A percentile compares a stretch with the other conserved stretches of the same genome.
Conservation (phyloP, 2,797 vertebrate species). For the Anguilla marmorata region DNA sequence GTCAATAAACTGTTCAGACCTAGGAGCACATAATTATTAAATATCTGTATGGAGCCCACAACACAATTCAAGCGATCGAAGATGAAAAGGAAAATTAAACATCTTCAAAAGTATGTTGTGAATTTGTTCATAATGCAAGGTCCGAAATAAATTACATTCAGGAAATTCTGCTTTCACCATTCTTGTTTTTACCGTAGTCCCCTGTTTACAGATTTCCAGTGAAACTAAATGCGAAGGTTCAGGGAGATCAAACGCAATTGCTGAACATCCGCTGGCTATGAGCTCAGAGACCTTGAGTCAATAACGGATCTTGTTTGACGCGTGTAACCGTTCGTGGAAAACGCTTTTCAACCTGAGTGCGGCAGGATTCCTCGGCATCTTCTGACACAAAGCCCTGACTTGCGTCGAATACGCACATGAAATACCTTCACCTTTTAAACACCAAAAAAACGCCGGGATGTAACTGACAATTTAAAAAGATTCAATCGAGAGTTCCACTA, state of each 20-base stretch:
- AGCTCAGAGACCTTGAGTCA: neutral
- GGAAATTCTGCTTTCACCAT: neutral
- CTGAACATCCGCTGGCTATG: neutral
- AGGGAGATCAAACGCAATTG: neutral
- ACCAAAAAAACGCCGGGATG: neutral
- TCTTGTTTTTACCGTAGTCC: constrained; percentile 4
- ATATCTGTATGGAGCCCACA: constrained; percentile 13
- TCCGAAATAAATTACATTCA: neutral
- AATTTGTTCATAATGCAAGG: neutral
- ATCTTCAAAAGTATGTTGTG: neutral
- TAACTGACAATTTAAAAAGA: neutral
- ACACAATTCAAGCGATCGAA: constrained; percentile 15
- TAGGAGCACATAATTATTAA: constrained; percentile 27
- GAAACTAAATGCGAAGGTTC: neutral
- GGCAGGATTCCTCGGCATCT: neutral
- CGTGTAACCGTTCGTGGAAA: neutral
- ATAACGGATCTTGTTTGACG: neutral
- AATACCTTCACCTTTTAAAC: neutral
- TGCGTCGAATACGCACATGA: too few relatives aligned
- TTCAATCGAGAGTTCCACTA: neutral
- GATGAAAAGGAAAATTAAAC: neutral
- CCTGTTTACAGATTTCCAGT: neutral
- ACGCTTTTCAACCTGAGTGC: neutral
- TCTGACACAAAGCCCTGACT: neutral
- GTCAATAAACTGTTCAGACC: constrained; percentile 8